Evolutionary conservation across 2,113 vertebrate genomes (phyloP), one percentile per base, ranked within the genome.

Genomic region (Suricata suricatta): DNA sequence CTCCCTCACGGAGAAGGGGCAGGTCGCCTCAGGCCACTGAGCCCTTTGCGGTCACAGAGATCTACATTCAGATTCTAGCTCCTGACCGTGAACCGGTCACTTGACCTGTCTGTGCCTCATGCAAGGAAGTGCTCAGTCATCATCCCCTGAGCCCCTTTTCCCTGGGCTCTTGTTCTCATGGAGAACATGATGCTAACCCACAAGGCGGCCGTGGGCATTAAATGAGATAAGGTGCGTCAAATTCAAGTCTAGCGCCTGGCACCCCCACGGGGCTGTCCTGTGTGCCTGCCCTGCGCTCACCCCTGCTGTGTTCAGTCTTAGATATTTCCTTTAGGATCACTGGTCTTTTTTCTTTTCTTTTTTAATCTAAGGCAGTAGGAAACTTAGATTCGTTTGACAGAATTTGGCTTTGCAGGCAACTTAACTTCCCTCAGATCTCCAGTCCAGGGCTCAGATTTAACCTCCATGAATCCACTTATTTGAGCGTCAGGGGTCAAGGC

Each of bases 201-300:
- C 57, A 2, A 35, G 31, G 63, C 17, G 15, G 31, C 14, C 10
- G 2, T 21, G 76, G 33, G 60, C 35, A 41, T 17, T 27, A 44
- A 38, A 52, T 9, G 57, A 84, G 66, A 82, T 15, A 16, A 7
- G 19, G 1, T 31, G 35, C 5, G 79, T 4, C 3, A 57, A 63
- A 33, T 23, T 60, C 63, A 15, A 31, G 16, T 47, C 38, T 21
- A 7, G 69, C 12, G 47, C 33, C 64, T 16, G 57, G 11, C 57
- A 19, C 2, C 1, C 0, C 47, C 66, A 27, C 0, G 2, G 29
- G 52, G 12, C 57, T 15, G 5, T 25, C n/a, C 66, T 57, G 44
- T 15, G 21, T 68, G 35, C n/a, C 87, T n/a, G 4, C 29, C 35
- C 57, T 17, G 11, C 0, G 0, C 15, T 27, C 14, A 25, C 1